Base-by-base conservation (phyloP, 2,888 invertebrate genomes). In the Cephus nigrinus region DNA sequence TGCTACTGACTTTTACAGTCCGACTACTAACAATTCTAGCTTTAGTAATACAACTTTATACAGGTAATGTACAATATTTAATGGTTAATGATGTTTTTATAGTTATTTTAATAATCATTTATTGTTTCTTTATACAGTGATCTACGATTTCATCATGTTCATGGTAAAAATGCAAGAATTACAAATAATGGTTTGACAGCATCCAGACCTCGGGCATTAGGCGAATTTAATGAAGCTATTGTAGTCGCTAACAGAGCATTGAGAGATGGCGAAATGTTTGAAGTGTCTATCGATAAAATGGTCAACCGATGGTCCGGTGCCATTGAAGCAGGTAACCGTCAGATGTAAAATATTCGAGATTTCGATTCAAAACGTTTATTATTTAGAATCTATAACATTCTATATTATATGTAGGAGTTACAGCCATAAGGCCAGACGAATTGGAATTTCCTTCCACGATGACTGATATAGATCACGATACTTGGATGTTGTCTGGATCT, bases 211-310 rank as follows among this genome's bases (percentile, higher is more conserved):
- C 95, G 97, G 82, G 97, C 98, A 9, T 94, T 96, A 82, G 97
- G 97, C 0, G 98, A 98, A 93, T 98, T 98, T 92, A 98, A 98
- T 90, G 97, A 98, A 90, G 98, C 98, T 0, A 97, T 98, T 82
- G 96, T 98, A 3, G 96, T 98, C 90, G 97, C 97, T 79, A 97
- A 96, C 90, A 93, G 98, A 76, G 96, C 98, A 0, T 92, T 98
- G 74, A 93, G 96, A 32, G 97, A 98, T 87, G 96, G 97, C 74
- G 98, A 98, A 91, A 94, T 98, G 92, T 98, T 98, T 90, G 98
- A 98, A 91, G 95, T 98, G 34, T 93, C 95, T 74, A 95, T 98
- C 74, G 98, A 98, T 89, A 96, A 95, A 87, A 96, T 98, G 94
- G 97, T 98, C 30, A 97, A 97, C 84, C 94, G 97, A 81, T 98